phyloP scores from a whole-genome alignment of 2,113 vertebrate genomes.

The Urocolius indicus region DNA sequence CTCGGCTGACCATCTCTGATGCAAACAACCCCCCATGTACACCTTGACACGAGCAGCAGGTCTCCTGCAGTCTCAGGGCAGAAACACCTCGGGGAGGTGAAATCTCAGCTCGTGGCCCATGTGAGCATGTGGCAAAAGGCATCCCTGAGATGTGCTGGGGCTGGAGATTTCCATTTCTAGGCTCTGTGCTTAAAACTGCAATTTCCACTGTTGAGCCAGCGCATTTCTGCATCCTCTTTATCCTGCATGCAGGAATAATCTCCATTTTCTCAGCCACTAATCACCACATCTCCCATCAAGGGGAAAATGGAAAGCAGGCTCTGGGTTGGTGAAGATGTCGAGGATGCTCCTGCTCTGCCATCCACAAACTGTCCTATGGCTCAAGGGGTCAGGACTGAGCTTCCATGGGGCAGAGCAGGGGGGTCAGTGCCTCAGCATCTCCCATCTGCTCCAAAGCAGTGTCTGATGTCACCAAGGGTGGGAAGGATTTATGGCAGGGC shows the following conservation, averaged over 20 bases:
- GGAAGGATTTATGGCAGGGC: background rate
- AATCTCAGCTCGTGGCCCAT: background rate
- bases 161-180: background rate
- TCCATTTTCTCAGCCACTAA: background rate
- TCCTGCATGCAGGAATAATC: background rate
- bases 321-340: background rate
- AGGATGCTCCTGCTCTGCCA: background rate
- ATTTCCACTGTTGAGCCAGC: background rate
- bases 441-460: background rate
- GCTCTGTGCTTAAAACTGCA: background rate
- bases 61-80: background rate
- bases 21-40: background rate
- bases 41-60: background rate
- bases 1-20: background rate
- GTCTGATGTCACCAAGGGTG: background rate
- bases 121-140: background rate
- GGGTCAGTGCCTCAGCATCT: rapidly evolving
- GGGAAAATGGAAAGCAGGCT: background rate
- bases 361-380: rapidly evolving
- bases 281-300: background rate
- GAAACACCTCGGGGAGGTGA: background rate
- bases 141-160: background rate
- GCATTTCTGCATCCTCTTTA: background rate
- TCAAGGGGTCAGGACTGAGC: background rate
- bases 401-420: background rate